Evolutionary conservation across 2,113 vertebrate species (phyloP).

Genomic region (Malurus elegans): DNA sequence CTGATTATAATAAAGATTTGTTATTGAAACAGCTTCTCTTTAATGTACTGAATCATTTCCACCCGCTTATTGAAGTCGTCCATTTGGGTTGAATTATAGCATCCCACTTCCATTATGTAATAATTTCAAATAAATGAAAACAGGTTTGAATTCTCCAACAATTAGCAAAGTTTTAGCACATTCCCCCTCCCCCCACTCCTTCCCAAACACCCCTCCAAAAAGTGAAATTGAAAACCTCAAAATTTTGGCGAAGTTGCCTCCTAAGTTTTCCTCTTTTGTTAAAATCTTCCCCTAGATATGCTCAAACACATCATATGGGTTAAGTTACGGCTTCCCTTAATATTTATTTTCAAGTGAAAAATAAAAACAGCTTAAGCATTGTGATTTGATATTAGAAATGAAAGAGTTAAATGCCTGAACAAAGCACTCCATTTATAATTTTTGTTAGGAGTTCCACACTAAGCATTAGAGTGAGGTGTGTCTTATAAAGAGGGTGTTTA

Average conservation of each 20-base stretch:
- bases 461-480: constrained; percentile 45
- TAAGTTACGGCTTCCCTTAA: neutral
- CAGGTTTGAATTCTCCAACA: constrained; percentile 74
- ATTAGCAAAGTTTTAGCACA: constrained; percentile 72
- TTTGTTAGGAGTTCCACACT: constrained; percentile 39
- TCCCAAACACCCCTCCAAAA: neutral
- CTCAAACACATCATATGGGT: constrained; percentile 37
- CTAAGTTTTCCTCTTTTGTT: neutral
- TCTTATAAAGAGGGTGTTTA: constrained; percentile 66
- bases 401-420: constrained; percentile 50
- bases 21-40: constrained; percentile 72
- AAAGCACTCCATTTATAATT: constrained; percentile 61
- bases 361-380: constrained; percentile 39
- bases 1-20: constrained; percentile 74
- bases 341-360: constrained; percentile 50
- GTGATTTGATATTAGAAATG: constrained; percentile 16
- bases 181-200: constrained; percentile 18
- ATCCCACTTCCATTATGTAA: constrained; percentile 71
- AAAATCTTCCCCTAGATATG: constrained; percentile 16
- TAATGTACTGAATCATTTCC: constrained; percentile 75
- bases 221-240: neutral
- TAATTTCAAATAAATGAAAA: constrained; percentile 77
- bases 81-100: constrained; percentile 78
- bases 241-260: neutral
- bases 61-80: constrained; percentile 69